phyloP scores from a whole-genome alignment of 2,113 vertebrate genomes.

The Pseudorasbora parva region DNA sequence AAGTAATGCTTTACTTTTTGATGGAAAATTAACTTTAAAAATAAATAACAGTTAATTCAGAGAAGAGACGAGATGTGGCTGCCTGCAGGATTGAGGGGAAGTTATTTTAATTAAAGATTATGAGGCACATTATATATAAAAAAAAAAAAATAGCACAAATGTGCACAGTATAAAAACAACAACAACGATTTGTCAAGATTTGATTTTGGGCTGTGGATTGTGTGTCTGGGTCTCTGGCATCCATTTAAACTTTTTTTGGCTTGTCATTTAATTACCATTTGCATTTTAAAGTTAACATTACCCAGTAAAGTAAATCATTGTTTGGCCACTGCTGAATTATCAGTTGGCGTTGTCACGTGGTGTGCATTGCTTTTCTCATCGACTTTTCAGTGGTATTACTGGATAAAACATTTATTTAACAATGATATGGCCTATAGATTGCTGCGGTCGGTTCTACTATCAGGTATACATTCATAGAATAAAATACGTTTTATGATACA shows the following conservation, averaged over 20 bases:
- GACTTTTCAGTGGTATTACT: neutral
- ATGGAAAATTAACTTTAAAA: too few relatives aligned
- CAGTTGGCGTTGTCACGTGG: neutral
- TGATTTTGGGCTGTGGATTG: too few relatives aligned
- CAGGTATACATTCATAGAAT: neutral
- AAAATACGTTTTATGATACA: neutral
- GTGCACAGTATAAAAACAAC: too few relatives aligned
- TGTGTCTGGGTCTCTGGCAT: neutral
- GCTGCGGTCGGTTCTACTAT: neutral
- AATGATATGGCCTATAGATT: neutral
- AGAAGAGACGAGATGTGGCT: too few relatives aligned
- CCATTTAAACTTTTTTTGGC: neutral
- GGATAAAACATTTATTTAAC: neutral
- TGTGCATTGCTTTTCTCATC: neutral
- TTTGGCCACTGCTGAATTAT: neutral
- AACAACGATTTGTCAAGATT: too few relatives aligned
- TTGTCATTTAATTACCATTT: neutral
- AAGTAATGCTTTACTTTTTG: too few relatives aligned
- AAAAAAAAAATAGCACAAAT: too few relatives aligned
- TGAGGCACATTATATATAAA: too few relatives aligned
- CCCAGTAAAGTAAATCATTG: neutral
- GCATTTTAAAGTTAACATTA: neutral
- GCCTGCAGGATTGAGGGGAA: too few relatives aligned
- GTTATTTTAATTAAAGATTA: too few relatives aligned
- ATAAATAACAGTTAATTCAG: too few relatives aligned